Evolutionary conservation across 2,888 invertebrate species (phyloP), one percentile per base, ranked within the genome.

Genomic region (Drosophila maculinotata): DNA sequence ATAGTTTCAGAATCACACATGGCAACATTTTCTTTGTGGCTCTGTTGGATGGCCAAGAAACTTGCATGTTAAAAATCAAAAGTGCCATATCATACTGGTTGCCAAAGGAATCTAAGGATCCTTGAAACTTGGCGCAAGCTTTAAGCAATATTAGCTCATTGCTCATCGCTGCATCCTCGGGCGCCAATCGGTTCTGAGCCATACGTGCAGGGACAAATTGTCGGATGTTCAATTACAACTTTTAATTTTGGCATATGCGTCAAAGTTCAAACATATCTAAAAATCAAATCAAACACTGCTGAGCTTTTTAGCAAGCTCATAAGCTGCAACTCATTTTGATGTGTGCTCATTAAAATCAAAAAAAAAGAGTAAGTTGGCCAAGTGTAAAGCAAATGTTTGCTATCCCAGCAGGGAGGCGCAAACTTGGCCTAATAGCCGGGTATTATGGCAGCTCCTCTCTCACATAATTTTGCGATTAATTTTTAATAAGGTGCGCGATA

Each of bases 341-440:
- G 77, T 65, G 44, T 42, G 45, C 69, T 77, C 77, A 80, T 77
- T 77, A 77, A 3, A 69, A 75, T 48, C 45, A 41, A 41, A 77
- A 3, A 69, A 75, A 44, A 49, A 41, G 36, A 57, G 35, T 31
- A 59, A 70, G 39, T 56, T 44, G 52, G 64, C 54, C 45, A 73
- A 75, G 73, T 58, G 81, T 77, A 73, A 45, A 56, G 69, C 69
- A 80, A 72, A 79, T 79, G 62, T 66, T 77, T 63, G 62, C 64
- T 28, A 7, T 20, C 42, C 48, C 57, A 49, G 38, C 33, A 20
- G 41, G 39, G 17, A 47, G 30, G 31, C 12, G 1, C 49, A 49
- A 66, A 76, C 58, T 59, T 76, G 57, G 63, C 48, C 57, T 68
- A 79, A 76, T 72, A 60, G 80, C 52, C 41, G 41, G 47, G 33